phyloP scores from a whole-genome alignment of 2,797 vertebrate genomes.

The Xenopus petersii region DNA sequence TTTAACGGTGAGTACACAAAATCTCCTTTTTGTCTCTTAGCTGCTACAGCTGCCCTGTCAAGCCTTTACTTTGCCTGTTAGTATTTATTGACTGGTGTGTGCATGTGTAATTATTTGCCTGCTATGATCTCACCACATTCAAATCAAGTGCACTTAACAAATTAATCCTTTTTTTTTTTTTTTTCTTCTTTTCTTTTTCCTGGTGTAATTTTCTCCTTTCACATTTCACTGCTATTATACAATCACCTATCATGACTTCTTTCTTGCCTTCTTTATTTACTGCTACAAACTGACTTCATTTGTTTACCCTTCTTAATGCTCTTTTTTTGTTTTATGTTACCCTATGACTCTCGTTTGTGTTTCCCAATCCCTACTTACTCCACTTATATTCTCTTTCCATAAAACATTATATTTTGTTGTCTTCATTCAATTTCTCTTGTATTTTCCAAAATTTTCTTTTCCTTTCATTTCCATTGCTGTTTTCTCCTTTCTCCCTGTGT shows the following conservation, averaged over 20 bases:
- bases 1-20: no score
- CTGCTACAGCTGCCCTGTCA: no score
- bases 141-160: neutral
- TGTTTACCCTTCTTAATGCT: neutral
- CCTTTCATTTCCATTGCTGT: neutral
- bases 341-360: no score
- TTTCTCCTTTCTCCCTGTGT: neutral
- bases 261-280: neutral
- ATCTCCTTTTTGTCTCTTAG: no score
- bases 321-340: neutral
- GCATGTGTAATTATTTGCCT: no score
- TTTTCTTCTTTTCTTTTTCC: neutral
- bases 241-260: neutral
- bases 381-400: no score
- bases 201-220: slow-evolving; percentile 1
- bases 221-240: neutral
- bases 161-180: slow-evolving; percentile 8
- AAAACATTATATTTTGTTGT: no score
- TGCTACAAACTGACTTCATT: neutral
- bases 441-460: neutral
- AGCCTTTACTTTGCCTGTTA: no score
- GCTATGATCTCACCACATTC: no score
- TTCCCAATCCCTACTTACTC: no score
- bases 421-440: no score
- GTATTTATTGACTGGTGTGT: no score